Conservation (phyloP, 2,888 invertebrate genomes). For the Stenurella melanura region DNA sequence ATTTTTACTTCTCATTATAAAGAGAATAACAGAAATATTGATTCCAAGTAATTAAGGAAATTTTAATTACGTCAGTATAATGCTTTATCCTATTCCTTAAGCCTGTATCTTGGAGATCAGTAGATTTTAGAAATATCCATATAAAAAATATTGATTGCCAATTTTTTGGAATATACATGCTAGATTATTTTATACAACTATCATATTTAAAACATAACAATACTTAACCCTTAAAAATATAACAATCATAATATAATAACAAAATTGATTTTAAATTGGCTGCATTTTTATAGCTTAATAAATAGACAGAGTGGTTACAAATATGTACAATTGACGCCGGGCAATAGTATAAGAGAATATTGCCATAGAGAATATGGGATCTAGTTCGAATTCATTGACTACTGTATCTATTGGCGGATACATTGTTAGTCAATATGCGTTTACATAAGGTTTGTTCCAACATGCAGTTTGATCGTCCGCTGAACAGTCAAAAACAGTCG, state of each 20-base stretch:
- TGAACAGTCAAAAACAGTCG: no score
- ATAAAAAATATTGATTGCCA: constrained; percentile 7
- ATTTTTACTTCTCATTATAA: no score
- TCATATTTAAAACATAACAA: not conserved
- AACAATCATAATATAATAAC: not conserved
- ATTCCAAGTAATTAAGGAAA: no score
- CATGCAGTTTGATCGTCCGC: no score
- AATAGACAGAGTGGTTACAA: constrained; percentile 2
- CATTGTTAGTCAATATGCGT: no score
- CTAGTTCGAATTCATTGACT: no score
- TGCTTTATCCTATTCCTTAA: not conserved
- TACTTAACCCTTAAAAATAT: constrained; percentile 2
- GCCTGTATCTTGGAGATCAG: constrained; percentile 7
- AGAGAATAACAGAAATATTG: no score
- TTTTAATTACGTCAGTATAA: not conserved
- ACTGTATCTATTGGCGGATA: no score
- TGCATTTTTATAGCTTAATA: not conserved
- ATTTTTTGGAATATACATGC: not conserved
- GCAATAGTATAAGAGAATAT: no score
- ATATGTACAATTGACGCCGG: not conserved
- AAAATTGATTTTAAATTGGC: not conserved
- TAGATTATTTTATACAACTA: not conserved
- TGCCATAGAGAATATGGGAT: no score
- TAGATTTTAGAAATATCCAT: not conserved
- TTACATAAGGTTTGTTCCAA: no score